These are phyloP conservation scores for Parapsyche elsis DNA, from an alignment of 1,140 invertebrate genomes.

Conservation along the genomic window DNA sequence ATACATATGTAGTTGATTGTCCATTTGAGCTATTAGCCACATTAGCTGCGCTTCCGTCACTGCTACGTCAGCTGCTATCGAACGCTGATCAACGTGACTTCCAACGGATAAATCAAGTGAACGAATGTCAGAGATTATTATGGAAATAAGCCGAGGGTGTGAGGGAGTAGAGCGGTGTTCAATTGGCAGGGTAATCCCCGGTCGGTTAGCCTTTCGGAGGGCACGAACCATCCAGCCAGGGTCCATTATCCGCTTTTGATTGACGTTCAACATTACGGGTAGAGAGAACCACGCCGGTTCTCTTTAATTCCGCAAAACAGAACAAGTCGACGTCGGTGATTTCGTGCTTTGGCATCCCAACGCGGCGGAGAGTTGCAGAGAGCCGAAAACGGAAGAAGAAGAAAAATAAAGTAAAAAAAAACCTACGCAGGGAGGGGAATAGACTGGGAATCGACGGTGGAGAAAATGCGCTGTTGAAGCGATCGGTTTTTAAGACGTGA, in stretches of 20 bases:
- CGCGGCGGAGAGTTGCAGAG: neutral
- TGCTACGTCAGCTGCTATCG: neutral
- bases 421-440: neutral
- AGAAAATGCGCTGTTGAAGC: slow-evolving; percentile 1
- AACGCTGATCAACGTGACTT: neutral
- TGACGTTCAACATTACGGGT: slow-evolving; percentile 21
- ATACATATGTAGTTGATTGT: neutral
- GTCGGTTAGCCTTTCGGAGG: slow-evolving; percentile 31
- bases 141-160: neutral
- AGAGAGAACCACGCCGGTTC: neutral
- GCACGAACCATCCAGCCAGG: slow-evolving; percentile 23
- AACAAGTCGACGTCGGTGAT: slow-evolving; percentile 2
- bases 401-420: neutral
- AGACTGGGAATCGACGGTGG: neutral
- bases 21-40: neutral
- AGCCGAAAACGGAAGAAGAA: neutral
- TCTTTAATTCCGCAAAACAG: neutral
- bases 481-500: slow-evolving; percentile 36
- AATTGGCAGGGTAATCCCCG: slow-evolving; percentile 29
- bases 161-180: neutral
- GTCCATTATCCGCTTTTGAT: slow-evolving; percentile 42
- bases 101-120: slow-evolving; percentile 25
- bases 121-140: slow-evolving; percentile 28
- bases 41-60: neutral
- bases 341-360: neutral